phyloP scores from a whole-genome alignment of 2,888 invertebrate genomes.

The Mimachlamys varia region DNA sequence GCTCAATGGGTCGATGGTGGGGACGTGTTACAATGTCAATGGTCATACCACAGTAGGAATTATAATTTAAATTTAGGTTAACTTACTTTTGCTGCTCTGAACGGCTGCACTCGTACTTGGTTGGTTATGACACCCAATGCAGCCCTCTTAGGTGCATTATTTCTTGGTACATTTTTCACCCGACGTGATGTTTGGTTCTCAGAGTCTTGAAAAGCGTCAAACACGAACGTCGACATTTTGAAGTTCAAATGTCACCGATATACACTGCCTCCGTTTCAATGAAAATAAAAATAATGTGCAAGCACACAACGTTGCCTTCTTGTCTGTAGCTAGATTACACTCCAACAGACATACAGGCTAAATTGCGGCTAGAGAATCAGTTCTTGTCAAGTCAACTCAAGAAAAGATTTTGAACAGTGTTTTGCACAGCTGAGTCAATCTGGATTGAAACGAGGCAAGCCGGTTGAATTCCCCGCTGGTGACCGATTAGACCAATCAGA shows the following conservation, averaged over 20 bases:
- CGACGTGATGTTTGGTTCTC: constrained; percentile 66
- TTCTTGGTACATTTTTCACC: constrained; percentile 60
- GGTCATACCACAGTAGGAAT: too few species aligned
- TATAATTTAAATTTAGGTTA: constrained; percentile 29
- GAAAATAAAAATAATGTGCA: constrained; percentile 22
- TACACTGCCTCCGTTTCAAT: neutral
- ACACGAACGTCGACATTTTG: constrained; percentile 63
- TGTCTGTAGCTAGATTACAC: constrained; percentile 28
- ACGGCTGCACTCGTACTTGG: constrained; percentile 75
- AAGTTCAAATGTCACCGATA: constrained; percentile 38
- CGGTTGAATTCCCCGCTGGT: constrained; percentile 76
- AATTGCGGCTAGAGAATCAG: neutral
- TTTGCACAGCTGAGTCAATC: constrained; percentile 48
- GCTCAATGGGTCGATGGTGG: neutral
- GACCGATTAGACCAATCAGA: constrained; percentile 71
- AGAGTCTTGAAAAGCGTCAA: constrained; percentile 57
- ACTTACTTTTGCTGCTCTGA: constrained; percentile 72
- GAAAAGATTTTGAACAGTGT: constrained; percentile 21
- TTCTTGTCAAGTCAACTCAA: constrained; percentile 31
- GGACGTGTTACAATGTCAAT: neutral
- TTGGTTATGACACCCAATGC: constrained; percentile 78
- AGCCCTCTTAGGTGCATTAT: constrained; percentile 69
- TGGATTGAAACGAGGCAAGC: constrained; percentile 57
- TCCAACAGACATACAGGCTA: constrained; percentile 23
- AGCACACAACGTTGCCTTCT: constrained; percentile 29